Conservation (phyloP, 2,113 vertebrate species). For the Balaeniceps rex region DNA sequence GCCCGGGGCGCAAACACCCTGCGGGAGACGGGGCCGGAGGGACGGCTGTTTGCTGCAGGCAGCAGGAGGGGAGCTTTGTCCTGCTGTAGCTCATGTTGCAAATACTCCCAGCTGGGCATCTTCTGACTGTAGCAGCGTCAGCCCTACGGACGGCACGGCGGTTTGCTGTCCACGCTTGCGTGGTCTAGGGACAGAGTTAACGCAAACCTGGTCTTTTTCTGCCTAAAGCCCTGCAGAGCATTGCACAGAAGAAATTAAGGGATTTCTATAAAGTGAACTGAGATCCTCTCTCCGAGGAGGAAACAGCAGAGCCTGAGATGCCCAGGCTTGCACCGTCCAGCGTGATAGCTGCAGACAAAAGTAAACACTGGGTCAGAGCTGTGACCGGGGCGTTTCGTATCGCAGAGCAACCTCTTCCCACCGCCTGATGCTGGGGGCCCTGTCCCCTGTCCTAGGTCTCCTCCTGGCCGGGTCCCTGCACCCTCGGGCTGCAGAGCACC, state of each 20-base stretch:
- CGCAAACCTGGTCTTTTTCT: background rate
- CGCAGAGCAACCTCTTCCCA: background rate
- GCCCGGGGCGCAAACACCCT: background rate
- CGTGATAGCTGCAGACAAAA: background rate
- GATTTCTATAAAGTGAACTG: background rate
- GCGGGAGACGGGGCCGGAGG: rapidly evolving
- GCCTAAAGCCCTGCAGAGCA: background rate
- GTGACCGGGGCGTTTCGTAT: background rate
- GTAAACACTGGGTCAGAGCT: background rate
- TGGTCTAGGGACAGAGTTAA: background rate
- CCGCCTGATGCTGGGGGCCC: background rate
- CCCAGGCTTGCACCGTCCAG: background rate
- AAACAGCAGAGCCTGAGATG: background rate
- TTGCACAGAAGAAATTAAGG: background rate
- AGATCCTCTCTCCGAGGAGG: background rate
- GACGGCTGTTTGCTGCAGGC: background rate
- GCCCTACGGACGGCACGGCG: background rate
- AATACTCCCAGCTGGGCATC: background rate
- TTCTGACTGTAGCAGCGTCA: rapidly evolving
- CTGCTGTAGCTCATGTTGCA: background rate
- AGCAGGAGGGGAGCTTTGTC: background rate
- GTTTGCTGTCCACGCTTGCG: background rate
- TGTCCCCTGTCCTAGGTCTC: background rate
- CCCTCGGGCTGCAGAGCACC: background rate
- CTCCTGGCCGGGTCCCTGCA: rapidly evolving